Evolutionary conservation across 2,888 invertebrate genomes (phyloP).

Genomic region (Cataglyphis altisquamis): DNA sequence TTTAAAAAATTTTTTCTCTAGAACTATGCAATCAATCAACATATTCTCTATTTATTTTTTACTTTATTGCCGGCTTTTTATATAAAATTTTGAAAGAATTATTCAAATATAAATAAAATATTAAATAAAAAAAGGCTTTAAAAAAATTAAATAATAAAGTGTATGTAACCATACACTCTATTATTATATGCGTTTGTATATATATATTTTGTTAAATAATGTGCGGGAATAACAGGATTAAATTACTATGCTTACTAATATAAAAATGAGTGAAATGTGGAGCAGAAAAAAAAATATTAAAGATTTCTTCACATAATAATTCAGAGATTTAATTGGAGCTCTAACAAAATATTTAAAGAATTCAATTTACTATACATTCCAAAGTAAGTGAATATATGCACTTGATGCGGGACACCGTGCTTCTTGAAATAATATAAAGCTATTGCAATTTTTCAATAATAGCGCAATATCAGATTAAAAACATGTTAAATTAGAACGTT

Average conservation of each 20-base stretch:
- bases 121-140: neutral
- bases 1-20: neutral
- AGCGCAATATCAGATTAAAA: neutral
- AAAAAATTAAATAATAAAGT: neutral
- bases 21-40: neutral
- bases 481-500: neutral
- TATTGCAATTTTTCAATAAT: slow-evolving; percentile 6
- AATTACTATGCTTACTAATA: neutral
- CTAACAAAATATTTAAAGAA: neutral
- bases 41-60: neutral
- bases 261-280: neutral
- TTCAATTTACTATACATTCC: neutral
- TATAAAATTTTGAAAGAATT: neutral
- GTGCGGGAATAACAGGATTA: neutral
- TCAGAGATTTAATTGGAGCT: neutral
- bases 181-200: neutral
- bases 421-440: neutral
- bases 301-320: neutral
- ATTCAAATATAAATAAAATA: neutral
- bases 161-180: neutral
- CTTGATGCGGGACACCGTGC: neutral
- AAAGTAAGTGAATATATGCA: neutral
- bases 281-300: neutral
- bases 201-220: neutral
- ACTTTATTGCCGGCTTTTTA: neutral